These are phyloP conservation scores for Tinea trinotella DNA, from an alignment of 2,888 invertebrate species.

Conservation along the genomic window DNA sequence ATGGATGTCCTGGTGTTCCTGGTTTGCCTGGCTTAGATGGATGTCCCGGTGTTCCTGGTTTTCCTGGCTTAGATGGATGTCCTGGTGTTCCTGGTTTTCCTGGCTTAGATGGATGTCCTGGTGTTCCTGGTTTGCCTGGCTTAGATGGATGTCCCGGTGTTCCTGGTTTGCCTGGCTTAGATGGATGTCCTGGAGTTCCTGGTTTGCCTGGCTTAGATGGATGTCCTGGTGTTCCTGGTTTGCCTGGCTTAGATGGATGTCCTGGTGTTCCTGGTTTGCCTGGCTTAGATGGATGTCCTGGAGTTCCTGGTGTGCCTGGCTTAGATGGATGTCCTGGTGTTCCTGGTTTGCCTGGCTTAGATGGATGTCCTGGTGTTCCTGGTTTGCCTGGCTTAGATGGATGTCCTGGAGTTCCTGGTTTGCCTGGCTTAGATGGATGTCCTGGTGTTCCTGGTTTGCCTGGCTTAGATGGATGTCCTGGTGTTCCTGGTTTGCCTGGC, in stretches of 20 bases:
- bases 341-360: constrained; percentile 10
- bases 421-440: constrained; percentile 10
- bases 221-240: not conserved
- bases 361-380: constrained; percentile 12
- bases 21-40: constrained; percentile 19
- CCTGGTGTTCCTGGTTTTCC: constrained; percentile 13
- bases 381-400: not conserved
- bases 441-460: constrained; percentile 17
- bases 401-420: constrained; percentile 12
- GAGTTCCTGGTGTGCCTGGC: constrained; percentile 19
- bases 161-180: constrained; percentile 13
- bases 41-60: too few species aligned
- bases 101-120: not conserved
- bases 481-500: constrained; percentile 13
- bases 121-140: constrained; percentile 10
- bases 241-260: constrained; percentile 12
- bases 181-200: constrained; percentile 17
- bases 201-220: constrained; percentile 8
- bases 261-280: constrained; percentile 17
- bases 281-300: constrained; percentile 19
- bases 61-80: not conserved
- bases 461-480: constrained; percentile 19
- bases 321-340: too few species aligned
- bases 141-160: constrained; percentile 18
- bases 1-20: constrained; percentile 18